phyloP scores from a whole-genome alignment of 2,797 vertebrate genomes.

The Galaxias olidus region DNA sequence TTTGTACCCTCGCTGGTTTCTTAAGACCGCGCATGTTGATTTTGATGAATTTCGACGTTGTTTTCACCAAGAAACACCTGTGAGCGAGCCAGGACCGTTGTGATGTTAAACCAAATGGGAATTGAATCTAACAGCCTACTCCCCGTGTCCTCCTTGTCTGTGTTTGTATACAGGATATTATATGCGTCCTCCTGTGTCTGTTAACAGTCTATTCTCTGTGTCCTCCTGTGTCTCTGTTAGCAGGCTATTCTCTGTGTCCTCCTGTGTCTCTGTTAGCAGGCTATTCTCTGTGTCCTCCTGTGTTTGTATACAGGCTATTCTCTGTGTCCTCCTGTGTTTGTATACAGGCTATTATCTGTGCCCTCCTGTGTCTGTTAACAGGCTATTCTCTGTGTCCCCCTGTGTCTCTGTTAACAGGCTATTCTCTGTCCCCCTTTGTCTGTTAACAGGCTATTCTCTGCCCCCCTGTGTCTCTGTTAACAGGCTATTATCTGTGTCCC shows the following conservation, averaged over 20 bases:
- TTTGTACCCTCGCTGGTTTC: background rate
- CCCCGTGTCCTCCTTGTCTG: background rate
- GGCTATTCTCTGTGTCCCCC: slow-evolving; percentile 69
- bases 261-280: slow-evolving; percentile 73
- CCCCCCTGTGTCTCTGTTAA: slow-evolving; percentile 44
- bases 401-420: slow-evolving; percentile 78
- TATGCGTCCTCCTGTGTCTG: background rate
- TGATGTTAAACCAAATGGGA: background rate
- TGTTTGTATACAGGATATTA: slow-evolving; percentile 4
- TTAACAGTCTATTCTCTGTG: background rate
- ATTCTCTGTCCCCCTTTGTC: too few relatives aligned
- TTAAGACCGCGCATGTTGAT: background rate
- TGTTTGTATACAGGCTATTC: slow-evolving; percentile 77
- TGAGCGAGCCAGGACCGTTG: too few relatives aligned
- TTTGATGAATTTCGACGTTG: background rate
- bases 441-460: background rate
- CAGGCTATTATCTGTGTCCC: slow-evolving; percentile 75
- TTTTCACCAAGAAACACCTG: background rate
- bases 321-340: slow-evolving; percentile 30
- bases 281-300: slow-evolving; percentile 50
- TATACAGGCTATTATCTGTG: too few relatives aligned
- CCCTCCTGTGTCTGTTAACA: slow-evolving; percentile 67
- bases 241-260: slow-evolving; percentile 6
- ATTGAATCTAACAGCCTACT: background rate
- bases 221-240: background rate